Conservation (phyloP, 2,888 invertebrate genomes). For the Agelastica alni region DNA sequence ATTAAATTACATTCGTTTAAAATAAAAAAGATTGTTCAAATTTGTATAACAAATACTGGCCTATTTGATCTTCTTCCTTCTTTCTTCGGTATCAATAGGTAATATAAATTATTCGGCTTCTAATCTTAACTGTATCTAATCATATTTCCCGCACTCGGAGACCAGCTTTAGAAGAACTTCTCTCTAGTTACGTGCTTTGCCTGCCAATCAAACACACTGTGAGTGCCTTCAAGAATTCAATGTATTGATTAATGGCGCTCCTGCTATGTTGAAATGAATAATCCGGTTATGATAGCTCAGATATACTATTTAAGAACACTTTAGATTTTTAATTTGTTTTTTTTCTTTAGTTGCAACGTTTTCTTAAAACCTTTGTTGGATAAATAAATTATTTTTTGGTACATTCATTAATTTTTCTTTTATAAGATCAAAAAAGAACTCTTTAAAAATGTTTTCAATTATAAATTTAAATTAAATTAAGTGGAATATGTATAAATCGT, state of each 20-base stretch:
- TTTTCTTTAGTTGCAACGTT: too few species aligned
- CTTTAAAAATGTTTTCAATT: too few species aligned
- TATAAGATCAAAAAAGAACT: too few species aligned
- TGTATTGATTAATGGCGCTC: slow-evolving; percentile 44
- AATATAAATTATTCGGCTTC: slow-evolving; percentile 36
- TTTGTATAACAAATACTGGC: background rate
- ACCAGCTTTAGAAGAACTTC: slow-evolving; percentile 5
- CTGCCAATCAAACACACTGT: slow-evolving; percentile 46
- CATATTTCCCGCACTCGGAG: slow-evolving; percentile 20
- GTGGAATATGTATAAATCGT: too few species aligned
- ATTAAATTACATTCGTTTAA: too few species aligned
- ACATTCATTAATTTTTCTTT: too few species aligned
- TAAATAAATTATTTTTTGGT: too few species aligned
- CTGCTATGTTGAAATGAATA: slow-evolving; percentile 39
- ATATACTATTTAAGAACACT: slow-evolving; percentile 26
- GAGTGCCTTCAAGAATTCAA: slow-evolving; percentile 42
- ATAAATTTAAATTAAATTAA: too few species aligned
- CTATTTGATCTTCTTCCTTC: background rate
- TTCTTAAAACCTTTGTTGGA: too few species aligned
- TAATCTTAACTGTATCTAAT: slow-evolving; percentile 47
- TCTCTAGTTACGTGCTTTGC: slow-evolving; percentile 41
- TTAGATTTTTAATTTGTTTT: too few species aligned
- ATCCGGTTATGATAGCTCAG: slow-evolving; percentile 30
- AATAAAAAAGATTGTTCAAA: too few species aligned
- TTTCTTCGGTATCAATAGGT: background rate